A percentile compares a stretch with the other conserved stretches of the same genome.
Evolutionary conservation across 1,140 invertebrate genomes (phyloP).

Genomic region (Drosophila equinoxialis): DNA sequence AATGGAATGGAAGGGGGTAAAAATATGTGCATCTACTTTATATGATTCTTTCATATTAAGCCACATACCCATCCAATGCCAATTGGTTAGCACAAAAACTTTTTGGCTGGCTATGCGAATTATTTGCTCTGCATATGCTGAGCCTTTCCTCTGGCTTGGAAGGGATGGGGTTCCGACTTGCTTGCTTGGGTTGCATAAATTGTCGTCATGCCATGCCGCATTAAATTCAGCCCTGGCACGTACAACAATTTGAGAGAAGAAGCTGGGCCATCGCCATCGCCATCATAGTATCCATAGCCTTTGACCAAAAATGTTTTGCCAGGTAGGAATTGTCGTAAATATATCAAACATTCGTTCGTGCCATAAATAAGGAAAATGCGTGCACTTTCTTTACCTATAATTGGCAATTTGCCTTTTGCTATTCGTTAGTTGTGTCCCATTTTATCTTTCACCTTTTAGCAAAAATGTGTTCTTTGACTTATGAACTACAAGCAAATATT

Average conservation of each 20-base stretch:
- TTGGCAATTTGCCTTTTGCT: slow-evolving; percentile 57
- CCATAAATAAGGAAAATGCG: slow-evolving; percentile 59
- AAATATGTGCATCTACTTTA: slow-evolving; percentile 16
- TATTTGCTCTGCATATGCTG: slow-evolving; percentile 44
- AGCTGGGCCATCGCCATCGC: background rate
- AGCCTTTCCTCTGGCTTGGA: background rate
- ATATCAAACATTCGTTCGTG: slow-evolving; percentile 53
- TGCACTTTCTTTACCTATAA: slow-evolving; percentile 53
- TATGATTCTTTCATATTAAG: slow-evolving; percentile 19
- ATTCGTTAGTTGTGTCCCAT: slow-evolving; percentile 39
- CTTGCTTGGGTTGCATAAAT: slow-evolving; percentile 40
- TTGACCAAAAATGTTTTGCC: slow-evolving; percentile 19
- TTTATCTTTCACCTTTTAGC: slow-evolving; percentile 15
- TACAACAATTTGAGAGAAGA: slow-evolving; percentile 41
- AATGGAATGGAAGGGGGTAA: background rate
- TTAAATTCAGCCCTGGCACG: slow-evolving; percentile 54
- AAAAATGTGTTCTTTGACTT: slow-evolving; percentile 4
- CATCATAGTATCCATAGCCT: slow-evolving; percentile 2
- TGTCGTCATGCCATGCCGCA: slow-evolving; percentile 50
- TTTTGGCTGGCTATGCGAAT: slow-evolving; percentile 37
- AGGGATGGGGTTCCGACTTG: too few relatives aligned
- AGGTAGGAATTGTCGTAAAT: slow-evolving; percentile 40
- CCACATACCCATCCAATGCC: slow-evolving; percentile 15
- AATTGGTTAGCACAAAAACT: slow-evolving; percentile 17
- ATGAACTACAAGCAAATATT: slow-evolving; percentile 11